A percentile compares a stretch with the other conserved stretches of the same genome.
These are phyloP conservation scores for Drosophila elegans DNA, from an alignment of 1,140 invertebrate species.

Conservation along the genomic window DNA sequence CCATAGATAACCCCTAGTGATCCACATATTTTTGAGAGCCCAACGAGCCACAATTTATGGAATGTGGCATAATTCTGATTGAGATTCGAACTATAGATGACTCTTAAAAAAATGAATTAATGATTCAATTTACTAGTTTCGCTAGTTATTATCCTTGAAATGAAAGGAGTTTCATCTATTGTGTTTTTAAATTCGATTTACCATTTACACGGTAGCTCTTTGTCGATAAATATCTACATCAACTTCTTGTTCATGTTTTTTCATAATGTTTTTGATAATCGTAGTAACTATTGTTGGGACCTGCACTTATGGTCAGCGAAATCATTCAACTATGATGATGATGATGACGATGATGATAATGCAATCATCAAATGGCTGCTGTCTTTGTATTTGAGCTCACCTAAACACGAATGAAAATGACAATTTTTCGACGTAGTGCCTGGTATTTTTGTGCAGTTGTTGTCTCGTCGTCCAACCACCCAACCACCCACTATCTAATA, in stretches of 20 bases:
- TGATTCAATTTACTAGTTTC: background rate
- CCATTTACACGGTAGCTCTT: background rate
- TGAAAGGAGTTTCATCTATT: too few species aligned
- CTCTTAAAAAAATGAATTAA: background rate
- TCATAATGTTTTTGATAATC: slow-evolving; percentile 30
- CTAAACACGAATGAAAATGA: slow-evolving; percentile 54
- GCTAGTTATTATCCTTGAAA: too few species aligned
- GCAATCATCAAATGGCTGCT: slow-evolving; percentile 36
- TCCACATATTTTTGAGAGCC: slow-evolving; percentile 37
- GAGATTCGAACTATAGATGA: background rate
- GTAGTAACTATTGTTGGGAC: slow-evolving; percentile 15
- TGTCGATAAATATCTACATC: background rate
- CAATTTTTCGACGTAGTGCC: slow-evolving; percentile 40
- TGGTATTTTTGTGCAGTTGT: slow-evolving; percentile 1
- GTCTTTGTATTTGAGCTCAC: slow-evolving; percentile 24
- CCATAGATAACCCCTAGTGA: background rate
- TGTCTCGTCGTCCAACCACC: slow-evolving; percentile 14
- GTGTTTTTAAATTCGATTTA: too few species aligned
- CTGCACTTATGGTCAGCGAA: slow-evolving; percentile 45
- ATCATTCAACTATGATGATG: slow-evolving; percentile 66
- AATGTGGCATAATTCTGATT: background rate
- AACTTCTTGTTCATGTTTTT: background rate
- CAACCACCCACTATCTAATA: background rate
- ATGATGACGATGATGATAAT: slow-evolving; percentile 55
- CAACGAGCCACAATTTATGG: background rate